These are phyloP conservation scores for Zosterops japonicus DNA, from an alignment of 2,113 vertebrate species.

Conservation along the genomic window DNA sequence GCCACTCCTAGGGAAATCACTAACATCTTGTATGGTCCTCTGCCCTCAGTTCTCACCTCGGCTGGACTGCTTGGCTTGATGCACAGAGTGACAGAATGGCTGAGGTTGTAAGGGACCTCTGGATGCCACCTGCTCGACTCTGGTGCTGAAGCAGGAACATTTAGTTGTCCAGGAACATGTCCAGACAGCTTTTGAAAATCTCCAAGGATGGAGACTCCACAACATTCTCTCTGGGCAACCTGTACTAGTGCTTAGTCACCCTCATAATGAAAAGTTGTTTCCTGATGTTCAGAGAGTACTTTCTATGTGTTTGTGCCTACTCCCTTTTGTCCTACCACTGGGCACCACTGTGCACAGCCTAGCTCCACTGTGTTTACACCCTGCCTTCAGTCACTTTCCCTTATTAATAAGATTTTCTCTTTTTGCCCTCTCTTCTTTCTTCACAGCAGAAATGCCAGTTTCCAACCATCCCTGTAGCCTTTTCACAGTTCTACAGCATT, in stretches of 20 bases:
- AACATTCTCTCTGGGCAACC: not conserved
- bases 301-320: fast-evolving
- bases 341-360: too few relatives aligned
- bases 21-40: not conserved
- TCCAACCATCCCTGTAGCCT: fast-evolving
- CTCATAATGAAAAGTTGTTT: not conserved
- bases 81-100: not conserved
- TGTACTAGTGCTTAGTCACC: fast-evolving
- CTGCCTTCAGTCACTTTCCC: not conserved
- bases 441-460: fast-evolving
- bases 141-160: not conserved
- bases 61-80: not conserved
- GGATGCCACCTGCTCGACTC: too few relatives aligned
- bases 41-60: not conserved
- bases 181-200: not conserved
- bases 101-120: not conserved
- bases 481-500: fast-evolving
- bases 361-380: fast-evolving
- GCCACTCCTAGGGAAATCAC: not conserved
- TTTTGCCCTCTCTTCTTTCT: not conserved
- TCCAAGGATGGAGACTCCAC: not conserved
- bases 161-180: not conserved
- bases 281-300: not conserved
- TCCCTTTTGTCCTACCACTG: not conserved
- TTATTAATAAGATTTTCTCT: fast-evolving